Percentiles rank a stretch among this genome's conserved stretches.
These are phyloP conservation scores for Azorinus chamasolen DNA, from an alignment of 2,888 invertebrate genomes.

Conservation along the genomic window DNA sequence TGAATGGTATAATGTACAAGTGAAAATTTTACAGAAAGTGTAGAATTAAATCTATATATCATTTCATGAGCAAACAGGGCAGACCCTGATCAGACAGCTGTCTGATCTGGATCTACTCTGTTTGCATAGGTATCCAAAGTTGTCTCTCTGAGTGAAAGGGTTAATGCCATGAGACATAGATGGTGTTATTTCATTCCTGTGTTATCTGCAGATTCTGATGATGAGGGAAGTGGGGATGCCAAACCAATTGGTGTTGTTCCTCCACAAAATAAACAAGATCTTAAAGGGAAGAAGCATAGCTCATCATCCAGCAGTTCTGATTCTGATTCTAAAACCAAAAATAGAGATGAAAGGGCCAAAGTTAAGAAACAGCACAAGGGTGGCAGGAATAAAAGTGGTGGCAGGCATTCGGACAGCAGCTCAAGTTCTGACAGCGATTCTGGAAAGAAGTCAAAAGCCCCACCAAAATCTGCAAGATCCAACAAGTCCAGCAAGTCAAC, in stretches of 20 bases:
- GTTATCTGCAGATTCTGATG: conserved; percentile 52
- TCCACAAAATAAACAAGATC: not conserved
- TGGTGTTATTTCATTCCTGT: too few relatives aligned
- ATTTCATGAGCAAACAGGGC: too few relatives aligned
- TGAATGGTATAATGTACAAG: too few relatives aligned
- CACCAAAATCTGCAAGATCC: conserved; percentile 4
- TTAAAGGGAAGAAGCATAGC: not conserved
- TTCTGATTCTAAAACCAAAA: not conserved
- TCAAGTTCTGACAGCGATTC: conserved; percentile 4
- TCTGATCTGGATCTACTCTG: too few relatives aligned
- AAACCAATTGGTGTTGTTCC: conserved; percentile 22
- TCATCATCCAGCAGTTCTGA: not conserved
- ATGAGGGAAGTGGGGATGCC: conserved; percentile 22
- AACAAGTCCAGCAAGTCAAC: conserved; percentile 30
- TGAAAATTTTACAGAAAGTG: too few relatives aligned
- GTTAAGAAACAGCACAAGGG: conserved; percentile 8
- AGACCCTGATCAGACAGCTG: too few relatives aligned
- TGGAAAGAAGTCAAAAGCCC: conserved; percentile 13
- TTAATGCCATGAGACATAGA: too few relatives aligned
- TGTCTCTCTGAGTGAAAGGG: too few relatives aligned
- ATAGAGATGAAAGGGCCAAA: conserved; percentile 12
- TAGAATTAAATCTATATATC: too few relatives aligned
- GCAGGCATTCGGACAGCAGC: not conserved
- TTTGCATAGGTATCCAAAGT: too few relatives aligned
- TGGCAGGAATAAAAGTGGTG: not conserved